Base-by-base conservation (phyloP, 2,113 vertebrate genomes). In the Sprattus sprattus region DNA sequence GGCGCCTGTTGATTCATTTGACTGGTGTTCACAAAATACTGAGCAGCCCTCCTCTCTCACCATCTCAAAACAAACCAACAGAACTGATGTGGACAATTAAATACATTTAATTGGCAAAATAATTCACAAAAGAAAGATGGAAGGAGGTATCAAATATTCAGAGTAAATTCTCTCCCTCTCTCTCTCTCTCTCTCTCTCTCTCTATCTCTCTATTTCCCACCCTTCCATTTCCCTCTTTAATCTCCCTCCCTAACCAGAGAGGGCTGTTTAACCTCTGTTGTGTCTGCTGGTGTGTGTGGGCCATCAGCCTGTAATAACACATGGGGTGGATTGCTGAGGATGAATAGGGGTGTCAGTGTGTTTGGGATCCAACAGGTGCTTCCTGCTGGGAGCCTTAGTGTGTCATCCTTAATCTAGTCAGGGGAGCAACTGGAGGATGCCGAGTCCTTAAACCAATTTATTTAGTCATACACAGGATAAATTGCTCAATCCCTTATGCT, bases 1-100 rank as follows among this genome's bases (percentile, higher is more conserved):
- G 64, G n/a, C 25, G 64, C 64, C n/a, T 67, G 64, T 67, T 67
- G 64, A 67, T 67, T 67, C 64, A 67, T 67, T 10, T 67, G 64
- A 25, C 22, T 67, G 25, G 64, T 67, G n/a, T 25, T 67, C 64
- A 67, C 64, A 67, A n/a, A 67, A 67, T 67, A 67, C 64, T 67
- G 64, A 39, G 25, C 81, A 32, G 25, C 49, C 20, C n/a, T 45
- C 11, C 28, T 25, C 44, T 54, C 13, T 9, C 28, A 4, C 81
- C n/a, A 47, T 32, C 60, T 10, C 60, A 3, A 1, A 39, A 39
- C 39, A 39, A 39, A 39, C 39, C 39, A 39, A 39, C 39, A 39
- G 1, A 39, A 2, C 39, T 39, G 1, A 39, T 39, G 39, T 39
- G 39, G 39, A 39, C 39, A 39, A 39, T 39, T 39, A 39, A 39